Base-by-base conservation (phyloP, 2,888 invertebrate genomes). In the Macrosoma leucophasiata region DNA sequence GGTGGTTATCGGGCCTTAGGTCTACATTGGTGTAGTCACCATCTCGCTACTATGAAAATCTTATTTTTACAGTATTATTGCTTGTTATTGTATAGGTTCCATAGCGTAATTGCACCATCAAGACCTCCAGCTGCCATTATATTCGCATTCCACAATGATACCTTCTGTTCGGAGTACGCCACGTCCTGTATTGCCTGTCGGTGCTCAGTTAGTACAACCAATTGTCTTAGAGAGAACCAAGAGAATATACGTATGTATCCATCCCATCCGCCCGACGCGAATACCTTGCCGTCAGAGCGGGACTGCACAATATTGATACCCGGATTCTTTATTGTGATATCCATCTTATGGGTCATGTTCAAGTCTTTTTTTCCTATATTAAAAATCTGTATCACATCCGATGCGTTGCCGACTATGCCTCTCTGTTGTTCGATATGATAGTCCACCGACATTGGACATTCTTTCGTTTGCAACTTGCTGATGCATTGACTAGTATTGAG, bases 41-140 rank as follows among this genome's bases (percentile, higher is more conserved):
- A n/a, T n/a, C n/a, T n/a, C n/a, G n/a, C n/a, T n/a, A n/a, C n/a
- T n/a, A n/a, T n/a, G n/a, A n/a, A 38, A 29, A 35, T 19, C 11
- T 29, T 28, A 13, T 9, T 24, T 23, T 21, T 23, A 29, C 13
- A 34, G 1, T 25, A 20, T 61, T 56, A 79, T 46, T 71, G 62
- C 45, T 60, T 52, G 41, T 53, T 62, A 43, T 92, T 92, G 62
- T 93, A 94, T 53, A 94, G 84, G 78, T 92, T 89, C 93, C 93
- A 94, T 34, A 94, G 84, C 3, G 92, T 90, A 48, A 94, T 90
- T 56, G 88, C 88, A 46, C 91, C 90, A 69, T 94, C 93, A 41
- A 90, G 87, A 13, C 91, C 90, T 24, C 89, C 89, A 0, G 90
- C 91, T 8, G 92, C 93, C 90, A 93, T 90, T n/a, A 93, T 86